Percentiles rank a stretch among this genome's conserved stretches.
phyloP scores from a whole-genome alignment of 2,797 vertebrate genomes.

The Meriones psammophilus region DNA sequence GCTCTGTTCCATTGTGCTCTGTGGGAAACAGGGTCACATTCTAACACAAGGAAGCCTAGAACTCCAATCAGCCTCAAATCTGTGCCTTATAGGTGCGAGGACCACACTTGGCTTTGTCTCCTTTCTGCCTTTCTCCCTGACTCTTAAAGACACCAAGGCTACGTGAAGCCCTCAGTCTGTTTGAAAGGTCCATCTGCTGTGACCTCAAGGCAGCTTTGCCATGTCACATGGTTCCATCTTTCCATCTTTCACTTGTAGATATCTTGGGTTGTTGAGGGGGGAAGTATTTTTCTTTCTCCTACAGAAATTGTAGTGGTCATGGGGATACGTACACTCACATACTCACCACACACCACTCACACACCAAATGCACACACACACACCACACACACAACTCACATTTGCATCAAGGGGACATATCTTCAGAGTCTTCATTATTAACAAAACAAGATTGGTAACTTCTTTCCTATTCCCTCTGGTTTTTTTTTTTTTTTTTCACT shows the following conservation, averaged over 20 bases:
- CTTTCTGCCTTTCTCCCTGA: background rate
- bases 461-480: background rate
- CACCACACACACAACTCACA: no score
- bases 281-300: background rate
- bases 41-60: background rate
- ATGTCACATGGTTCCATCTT: background rate
- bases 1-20: background rate
- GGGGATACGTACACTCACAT: no score
- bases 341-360: no score
- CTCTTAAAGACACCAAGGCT: background rate
- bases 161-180: background rate
- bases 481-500: background rate
- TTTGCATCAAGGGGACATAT: background rate
- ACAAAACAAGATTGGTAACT: background rate
- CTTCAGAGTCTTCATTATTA: constrained; percentile 13
- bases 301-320: background rate
- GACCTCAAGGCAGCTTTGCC: background rate
- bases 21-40: background rate
- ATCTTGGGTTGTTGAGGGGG: background rate
- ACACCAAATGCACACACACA: no score
- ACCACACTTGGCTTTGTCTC: background rate
- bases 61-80: background rate
- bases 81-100: background rate
- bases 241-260: background rate
- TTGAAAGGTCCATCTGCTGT: background rate